Base-by-base conservation (phyloP, 2,113 vertebrate species). In the Collichthys lucidus region DNA sequence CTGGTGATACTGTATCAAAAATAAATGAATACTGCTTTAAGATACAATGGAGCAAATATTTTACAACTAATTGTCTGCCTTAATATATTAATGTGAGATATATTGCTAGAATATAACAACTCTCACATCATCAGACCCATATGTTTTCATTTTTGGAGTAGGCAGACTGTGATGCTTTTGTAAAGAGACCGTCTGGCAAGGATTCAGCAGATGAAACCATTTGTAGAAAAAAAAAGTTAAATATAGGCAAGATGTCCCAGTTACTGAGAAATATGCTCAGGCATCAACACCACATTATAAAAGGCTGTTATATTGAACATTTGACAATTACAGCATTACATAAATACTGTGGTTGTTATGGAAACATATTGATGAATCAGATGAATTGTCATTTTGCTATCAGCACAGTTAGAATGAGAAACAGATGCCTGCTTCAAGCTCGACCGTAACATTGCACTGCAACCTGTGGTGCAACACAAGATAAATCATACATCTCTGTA, bases 321-420 rank as follows among this genome's bases (percentile, higher is more conserved):
- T 74, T 55, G 52, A 79, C 56, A 72, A 73, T 67, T 22, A 66
- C 29, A 70, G 14, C 29, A 71, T 85, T 26, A 73, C 77, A 88
- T 89, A 84, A 87, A 88, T 84, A 77, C 77, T 50, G 16, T 29
- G 46, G 89, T 88, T 88, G 85, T 80, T 88, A 91, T 83, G 76
- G 82, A 77, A 80, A 87, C 87, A 73, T 75, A 62, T 80, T 82
- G 80, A 91, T 89, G 85, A 85, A 82, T 80, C 71, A 82, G 46
- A 84, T 60, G 29, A 74, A 79, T 69, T 83, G 72, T 76, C 55
- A 65, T 70, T 61, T 56, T 15, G 35, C 53, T 20, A 53, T 66
- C 40, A 63, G 46, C 5, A 69, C 44, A 72, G 64, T 71, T 15
- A 65, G 63, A 49, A 57, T 44, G 35, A 47, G 44, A 49, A 77